Conservation (phyloP, 2,797 vertebrate genomes). For the Sciurus carolinensis region DNA sequence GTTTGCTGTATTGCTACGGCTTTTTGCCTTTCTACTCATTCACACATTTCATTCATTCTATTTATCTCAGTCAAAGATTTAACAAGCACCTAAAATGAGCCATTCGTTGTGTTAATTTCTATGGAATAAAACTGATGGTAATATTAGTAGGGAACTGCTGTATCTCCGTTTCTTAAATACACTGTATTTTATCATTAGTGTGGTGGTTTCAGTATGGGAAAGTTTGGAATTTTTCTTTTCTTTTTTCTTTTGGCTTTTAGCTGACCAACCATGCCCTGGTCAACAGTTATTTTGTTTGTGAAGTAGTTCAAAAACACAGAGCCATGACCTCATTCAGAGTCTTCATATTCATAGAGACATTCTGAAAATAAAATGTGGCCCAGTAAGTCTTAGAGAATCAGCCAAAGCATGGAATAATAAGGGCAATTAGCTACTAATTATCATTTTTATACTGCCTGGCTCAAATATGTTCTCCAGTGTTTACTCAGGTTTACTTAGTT, state of each 20-base stretch:
- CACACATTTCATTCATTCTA: constrained; percentile 29
- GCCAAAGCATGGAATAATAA: not conserved
- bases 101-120: constrained; percentile 35
- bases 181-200: not conserved
- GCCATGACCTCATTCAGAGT: not conserved
- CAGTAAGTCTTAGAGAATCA: not conserved
- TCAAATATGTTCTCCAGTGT: not conserved
- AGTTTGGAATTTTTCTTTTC: not conserved
- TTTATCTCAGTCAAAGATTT: constrained; percentile 40
- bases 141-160: not conserved
- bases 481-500: not conserved
- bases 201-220: not conserved
- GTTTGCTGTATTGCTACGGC: not conserved
- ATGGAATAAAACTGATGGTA: not conserved
- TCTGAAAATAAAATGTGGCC: constrained; percentile 30
- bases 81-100: constrained; percentile 39
- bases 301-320: not conserved
- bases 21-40: constrained; percentile 10
- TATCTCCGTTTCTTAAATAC: not conserved
- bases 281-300: constrained; percentile 27
- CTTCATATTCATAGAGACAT: not conserved
- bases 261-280: not conserved
- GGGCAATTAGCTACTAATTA: not conserved
- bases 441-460: not conserved
- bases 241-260: not conserved